These are phyloP conservation scores for Bothrops jararaca DNA, from an alignment of 2,113 vertebrate species.

Conservation along the genomic window DNA sequence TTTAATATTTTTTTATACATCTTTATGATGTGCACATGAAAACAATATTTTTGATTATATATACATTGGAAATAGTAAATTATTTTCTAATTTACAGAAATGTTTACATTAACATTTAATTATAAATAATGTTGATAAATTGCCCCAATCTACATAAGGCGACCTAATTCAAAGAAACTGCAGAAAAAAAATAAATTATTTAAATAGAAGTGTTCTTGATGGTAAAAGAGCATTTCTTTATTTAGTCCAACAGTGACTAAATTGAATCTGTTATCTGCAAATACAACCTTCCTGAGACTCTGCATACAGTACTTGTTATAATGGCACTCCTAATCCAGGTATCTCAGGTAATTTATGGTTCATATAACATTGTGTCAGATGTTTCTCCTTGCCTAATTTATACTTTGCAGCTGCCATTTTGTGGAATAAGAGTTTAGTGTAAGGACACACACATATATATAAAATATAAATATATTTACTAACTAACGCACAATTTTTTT, in stretches of 20 bases:
- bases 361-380: not conserved
- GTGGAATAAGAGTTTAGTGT: not conserved
- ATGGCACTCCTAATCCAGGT: not conserved
- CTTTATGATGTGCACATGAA: not conserved
- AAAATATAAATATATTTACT: not conserved
- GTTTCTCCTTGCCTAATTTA: not conserved
- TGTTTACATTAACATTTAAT: not conserved
- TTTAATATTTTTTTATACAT: not conserved
- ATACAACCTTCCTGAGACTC: not conserved
- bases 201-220: not conserved
- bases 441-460: not conserved
- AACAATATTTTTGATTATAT: not conserved
- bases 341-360: not conserved
- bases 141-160: not conserved
- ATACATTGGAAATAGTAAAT: not conserved
- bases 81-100: not conserved
- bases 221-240: constrained; percentile 9
- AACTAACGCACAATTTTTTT: not conserved
- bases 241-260: constrained; percentile 6
- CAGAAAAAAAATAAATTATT: not conserved
- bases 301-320: not conserved
- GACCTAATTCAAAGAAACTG: not conserved
- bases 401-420: not conserved
- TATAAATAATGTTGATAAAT: not conserved
- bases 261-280: not conserved